Conservation (phyloP, 2,113 vertebrate genomes). For the Ptilorrhoa leucosticta region DNA sequence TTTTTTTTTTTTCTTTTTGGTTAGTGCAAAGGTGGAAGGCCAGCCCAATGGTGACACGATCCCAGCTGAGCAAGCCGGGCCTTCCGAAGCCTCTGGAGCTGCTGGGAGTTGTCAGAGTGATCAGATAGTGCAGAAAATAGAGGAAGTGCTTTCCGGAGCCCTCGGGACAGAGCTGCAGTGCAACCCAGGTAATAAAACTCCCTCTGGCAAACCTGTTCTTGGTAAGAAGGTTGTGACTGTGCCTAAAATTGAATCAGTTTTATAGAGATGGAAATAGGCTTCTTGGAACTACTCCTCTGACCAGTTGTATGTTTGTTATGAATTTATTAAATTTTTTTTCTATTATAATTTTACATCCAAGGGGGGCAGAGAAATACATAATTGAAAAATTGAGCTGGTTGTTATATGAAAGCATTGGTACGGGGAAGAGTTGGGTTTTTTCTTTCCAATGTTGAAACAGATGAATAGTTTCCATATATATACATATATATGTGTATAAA, state of each 20-base stretch:
- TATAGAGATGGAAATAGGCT: background rate
- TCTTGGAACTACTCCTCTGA: background rate
- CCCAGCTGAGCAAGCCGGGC: constrained; percentile 67
- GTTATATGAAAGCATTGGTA: background rate
- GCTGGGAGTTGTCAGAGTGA: constrained; percentile 73
- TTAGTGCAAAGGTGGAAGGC: constrained; percentile 76
- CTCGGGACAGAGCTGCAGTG: constrained; percentile 73
- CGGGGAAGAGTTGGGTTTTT: background rate
- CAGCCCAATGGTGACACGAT: constrained; percentile 80
- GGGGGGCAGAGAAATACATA: background rate
- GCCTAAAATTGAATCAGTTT: background rate
- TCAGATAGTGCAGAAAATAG: constrained; percentile 77
- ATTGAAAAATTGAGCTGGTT: background rate
- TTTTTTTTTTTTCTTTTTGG: background rate
- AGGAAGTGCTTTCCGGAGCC: constrained; percentile 77
- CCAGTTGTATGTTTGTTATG: background rate
- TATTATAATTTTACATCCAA: background rate
- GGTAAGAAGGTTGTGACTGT: background rate
- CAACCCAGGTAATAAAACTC: constrained; percentile 72
- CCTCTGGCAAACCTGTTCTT: background rate
- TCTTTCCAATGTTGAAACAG: background rate
- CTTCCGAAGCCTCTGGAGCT: constrained; percentile 70
- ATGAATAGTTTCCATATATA: fast-evolving
- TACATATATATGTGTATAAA: fast-evolving
- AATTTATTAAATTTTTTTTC: background rate